phyloP scores from a whole-genome alignment of 2,888 invertebrate genomes.

The Trilocha varians region DNA sequence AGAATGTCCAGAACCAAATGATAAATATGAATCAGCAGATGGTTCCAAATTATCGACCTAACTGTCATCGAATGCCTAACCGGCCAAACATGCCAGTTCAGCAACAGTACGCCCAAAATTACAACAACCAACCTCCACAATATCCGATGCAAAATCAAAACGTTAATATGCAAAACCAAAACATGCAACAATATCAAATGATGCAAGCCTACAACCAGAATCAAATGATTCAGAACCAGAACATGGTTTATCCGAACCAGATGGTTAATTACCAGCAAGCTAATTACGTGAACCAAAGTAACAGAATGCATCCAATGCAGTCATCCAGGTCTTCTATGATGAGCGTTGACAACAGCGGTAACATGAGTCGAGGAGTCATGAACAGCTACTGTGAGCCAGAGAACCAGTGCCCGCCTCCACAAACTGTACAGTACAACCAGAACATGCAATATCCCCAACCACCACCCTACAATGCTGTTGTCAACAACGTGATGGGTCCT shows the following conservation, averaged over 20 bases:
- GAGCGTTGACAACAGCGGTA: slow-evolving; percentile 64
- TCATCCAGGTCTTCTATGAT: slow-evolving; percentile 63
- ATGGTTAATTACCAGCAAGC: slow-evolving; percentile 48
- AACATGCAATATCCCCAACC: slow-evolving; percentile 57
- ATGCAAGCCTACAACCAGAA: slow-evolving; percentile 54
- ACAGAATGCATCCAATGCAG: slow-evolving; percentile 54
- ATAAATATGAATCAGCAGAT: slow-evolving; percentile 38
- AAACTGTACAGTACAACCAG: slow-evolving; percentile 46
- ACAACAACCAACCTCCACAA: slow-evolving; percentile 39
- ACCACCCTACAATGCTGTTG: slow-evolving; percentile 54
- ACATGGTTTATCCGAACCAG: slow-evolving; percentile 44
- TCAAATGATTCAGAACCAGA: slow-evolving; percentile 41
- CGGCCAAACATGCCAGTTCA: slow-evolving; percentile 45
- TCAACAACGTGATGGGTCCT: slow-evolving; percentile 64
- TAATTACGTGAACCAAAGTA: slow-evolving; percentile 43
- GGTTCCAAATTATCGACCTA: slow-evolving; percentile 39
- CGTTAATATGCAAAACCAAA: slow-evolving; percentile 41
- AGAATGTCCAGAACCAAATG: slow-evolving; percentile 36
- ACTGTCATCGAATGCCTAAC: slow-evolving; percentile 42
- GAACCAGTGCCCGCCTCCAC: slow-evolving; percentile 35
- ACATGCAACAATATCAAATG: slow-evolving; percentile 54
- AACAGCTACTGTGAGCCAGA: slow-evolving; percentile 54
- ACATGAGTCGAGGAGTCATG: slow-evolving; percentile 52
- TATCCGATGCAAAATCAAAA: slow-evolving; percentile 52
- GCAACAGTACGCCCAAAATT: slow-evolving; percentile 55